Conservation (phyloP, 1,140 invertebrate genomes). For the Drosophila lacteicornis region DNA sequence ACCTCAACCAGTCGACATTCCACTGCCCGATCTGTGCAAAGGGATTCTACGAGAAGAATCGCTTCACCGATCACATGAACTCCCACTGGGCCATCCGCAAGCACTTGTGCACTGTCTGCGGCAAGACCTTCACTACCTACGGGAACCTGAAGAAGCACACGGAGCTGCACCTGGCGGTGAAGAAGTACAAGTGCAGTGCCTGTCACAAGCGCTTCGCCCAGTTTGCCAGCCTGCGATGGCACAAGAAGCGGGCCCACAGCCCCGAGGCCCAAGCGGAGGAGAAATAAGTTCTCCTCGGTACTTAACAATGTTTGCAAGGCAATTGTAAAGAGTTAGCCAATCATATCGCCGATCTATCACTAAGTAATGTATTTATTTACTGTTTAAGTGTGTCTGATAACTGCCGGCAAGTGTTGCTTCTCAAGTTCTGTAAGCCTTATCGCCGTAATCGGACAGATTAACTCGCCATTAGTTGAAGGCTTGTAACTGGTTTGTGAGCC, state of each 20-base stretch:
- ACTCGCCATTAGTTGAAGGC: slow-evolving; percentile 32
- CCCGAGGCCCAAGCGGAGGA: slow-evolving; percentile 15
- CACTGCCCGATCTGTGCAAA: slow-evolving; percentile 78
- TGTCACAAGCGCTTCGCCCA: slow-evolving; percentile 76
- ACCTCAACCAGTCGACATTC: slow-evolving; percentile 81
- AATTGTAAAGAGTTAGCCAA: slow-evolving; percentile 42
- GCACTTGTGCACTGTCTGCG: slow-evolving; percentile 77
- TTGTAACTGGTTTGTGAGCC: slow-evolving; percentile 43
- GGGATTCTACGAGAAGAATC: slow-evolving; percentile 79
- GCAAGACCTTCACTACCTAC: slow-evolving; percentile 77
- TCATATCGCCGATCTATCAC: slow-evolving; percentile 51
- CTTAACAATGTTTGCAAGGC: slow-evolving; percentile 37
- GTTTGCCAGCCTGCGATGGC: slow-evolving; percentile 79
- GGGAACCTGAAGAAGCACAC: slow-evolving; percentile 79
- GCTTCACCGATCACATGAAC: slow-evolving; percentile 82
- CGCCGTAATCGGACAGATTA: slow-evolving; percentile 51
- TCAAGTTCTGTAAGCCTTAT: slow-evolving; percentile 43
- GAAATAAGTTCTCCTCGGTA: slow-evolving; percentile 20
- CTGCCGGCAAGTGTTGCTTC: slow-evolving; percentile 18
- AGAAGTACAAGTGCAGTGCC: slow-evolving; percentile 74
- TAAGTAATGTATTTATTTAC: slow-evolving; percentile 57
- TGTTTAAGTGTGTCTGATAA: slow-evolving; percentile 36
- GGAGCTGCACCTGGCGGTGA: slow-evolving; percentile 73
- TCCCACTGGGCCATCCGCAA: slow-evolving; percentile 79
- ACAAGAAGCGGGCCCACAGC: slow-evolving; percentile 59